Evolutionary conservation across 2,888 invertebrate genomes (phyloP), one percentile per base, ranked within the genome.

Genomic region (Eudemis profundana): DNA sequence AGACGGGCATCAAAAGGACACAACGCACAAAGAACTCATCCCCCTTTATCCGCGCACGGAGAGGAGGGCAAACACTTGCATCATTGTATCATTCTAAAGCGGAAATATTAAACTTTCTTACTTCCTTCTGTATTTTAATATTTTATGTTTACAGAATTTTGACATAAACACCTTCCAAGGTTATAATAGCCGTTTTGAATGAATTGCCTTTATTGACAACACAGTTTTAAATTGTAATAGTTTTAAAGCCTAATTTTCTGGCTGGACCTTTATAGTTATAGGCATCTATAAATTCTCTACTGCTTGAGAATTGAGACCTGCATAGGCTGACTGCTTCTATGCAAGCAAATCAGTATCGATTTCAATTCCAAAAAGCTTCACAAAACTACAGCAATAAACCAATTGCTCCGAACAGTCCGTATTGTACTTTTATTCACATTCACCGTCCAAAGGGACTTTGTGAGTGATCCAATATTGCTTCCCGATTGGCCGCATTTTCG

Each of bases 391-490:
- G 17, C 50, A 50, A 33, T 50, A 50, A 50, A 50, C 50, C 50
- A 33, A 50, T 33, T 50, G 17, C 17, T 15, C 8, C 33, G 50
- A 44, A 29, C 38, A n/a, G 53, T 38, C 14, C 40, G 53, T 21
- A 53, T 42, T 46, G 57, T 57, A 44, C 27, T 47, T 59, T 47
- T 47, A 47, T 59, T 21, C 33, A 21, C 19, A 14, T 19, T 8
- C 44, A 14, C 61, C 53, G 67, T 65, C 68, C 68, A 68, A 65
- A 66, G 70, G 69, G 70, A 70, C 74, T 79, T 78, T 78, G 76
- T 75, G 78, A 77, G 75, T 75, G 74, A 70, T 69, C 76, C 78
- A 80, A 84, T 84, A 81, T 78, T 66, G 72, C 69, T 70, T 71
- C 67, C 69, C 67, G 68, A 61, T 68, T 69, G 70, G 71, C 73